phyloP scores from a whole-genome alignment of 1,140 invertebrate genomes.

The Maniola jurtina region DNA sequence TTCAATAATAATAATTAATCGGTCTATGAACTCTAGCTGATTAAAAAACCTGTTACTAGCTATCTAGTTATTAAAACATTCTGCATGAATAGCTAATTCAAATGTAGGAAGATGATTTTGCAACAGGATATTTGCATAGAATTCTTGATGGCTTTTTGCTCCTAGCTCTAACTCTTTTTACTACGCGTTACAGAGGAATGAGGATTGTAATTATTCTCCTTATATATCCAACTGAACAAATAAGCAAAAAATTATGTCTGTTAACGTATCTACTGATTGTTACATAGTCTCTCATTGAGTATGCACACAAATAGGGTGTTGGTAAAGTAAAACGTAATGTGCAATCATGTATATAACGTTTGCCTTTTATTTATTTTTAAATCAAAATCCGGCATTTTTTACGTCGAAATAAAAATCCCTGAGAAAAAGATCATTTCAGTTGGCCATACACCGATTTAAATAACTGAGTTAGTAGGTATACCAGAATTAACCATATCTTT shows the following conservation, averaged over 20 bases:
- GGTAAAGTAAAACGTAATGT: background rate
- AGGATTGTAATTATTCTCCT: constrained; percentile 1
- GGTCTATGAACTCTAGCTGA: too few relatives aligned
- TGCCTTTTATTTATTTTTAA: too few relatives aligned
- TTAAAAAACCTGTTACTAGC: background rate
- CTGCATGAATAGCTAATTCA: background rate
- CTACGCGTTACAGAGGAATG: background rate
- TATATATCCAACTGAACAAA: background rate
- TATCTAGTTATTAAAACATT: constrained; percentile 1
- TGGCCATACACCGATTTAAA: too few relatives aligned
- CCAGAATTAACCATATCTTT: too few relatives aligned
- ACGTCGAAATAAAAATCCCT: too few relatives aligned
- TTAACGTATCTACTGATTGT: background rate
- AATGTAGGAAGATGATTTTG: constrained; percentile 6
- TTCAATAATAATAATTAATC: background rate
- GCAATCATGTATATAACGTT: too few relatives aligned
- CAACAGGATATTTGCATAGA: constrained; percentile 4
- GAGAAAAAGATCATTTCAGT: too few relatives aligned
- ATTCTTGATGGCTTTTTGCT: background rate
- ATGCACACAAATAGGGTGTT: background rate
- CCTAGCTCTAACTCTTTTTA: constrained; percentile 4
- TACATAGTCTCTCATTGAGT: background rate
- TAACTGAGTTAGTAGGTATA: too few relatives aligned
- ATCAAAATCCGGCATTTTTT: too few relatives aligned
- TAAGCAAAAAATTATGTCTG: constrained; percentile 6